phyloP scores from a whole-genome alignment of 2,888 invertebrate genomes.

The Plemyria rubiginata region DNA sequence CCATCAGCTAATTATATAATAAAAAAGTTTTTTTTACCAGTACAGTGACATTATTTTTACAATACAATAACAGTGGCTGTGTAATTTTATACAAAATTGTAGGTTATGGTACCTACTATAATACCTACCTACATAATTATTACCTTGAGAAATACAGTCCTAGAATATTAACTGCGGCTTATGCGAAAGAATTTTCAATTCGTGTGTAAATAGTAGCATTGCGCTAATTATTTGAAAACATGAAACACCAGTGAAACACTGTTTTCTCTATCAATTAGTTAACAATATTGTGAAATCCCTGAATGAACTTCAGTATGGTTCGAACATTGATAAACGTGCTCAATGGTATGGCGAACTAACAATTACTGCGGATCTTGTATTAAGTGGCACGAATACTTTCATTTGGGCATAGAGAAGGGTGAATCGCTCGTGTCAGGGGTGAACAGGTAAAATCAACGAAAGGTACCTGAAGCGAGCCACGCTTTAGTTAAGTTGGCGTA shows the following conservation, averaged over 20 bases:
- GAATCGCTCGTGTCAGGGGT: slow-evolving; percentile 38
- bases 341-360: slow-evolving; percentile 22
- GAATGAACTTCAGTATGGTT: slow-evolving; percentile 15
- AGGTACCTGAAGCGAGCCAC: slow-evolving; percentile 41
- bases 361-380: slow-evolving; percentile 20
- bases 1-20: too few relatives aligned
- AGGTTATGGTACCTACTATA: too few relatives aligned
- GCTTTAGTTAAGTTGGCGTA: slow-evolving; percentile 45
- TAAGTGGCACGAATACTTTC: slow-evolving; percentile 32
- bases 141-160: too few relatives aligned
- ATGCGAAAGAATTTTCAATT: too few relatives aligned
- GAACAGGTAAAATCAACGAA: slow-evolving; percentile 42
- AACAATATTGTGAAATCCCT: background rate
- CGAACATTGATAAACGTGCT: slow-evolving; percentile 25
- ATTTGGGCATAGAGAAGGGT: slow-evolving; percentile 38
- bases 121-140: too few relatives aligned
- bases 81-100: too few relatives aligned
- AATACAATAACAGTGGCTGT: too few relatives aligned
- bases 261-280: slow-evolving; percentile 8
- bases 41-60: too few relatives aligned
- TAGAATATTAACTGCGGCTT: too few relatives aligned
- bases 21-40: too few relatives aligned
- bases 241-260: slow-evolving; percentile 5
- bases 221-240: background rate
- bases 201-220: too few relatives aligned